phyloP scores from a whole-genome alignment of 2,888 invertebrate species.

The Ellobium chinense region DNA sequence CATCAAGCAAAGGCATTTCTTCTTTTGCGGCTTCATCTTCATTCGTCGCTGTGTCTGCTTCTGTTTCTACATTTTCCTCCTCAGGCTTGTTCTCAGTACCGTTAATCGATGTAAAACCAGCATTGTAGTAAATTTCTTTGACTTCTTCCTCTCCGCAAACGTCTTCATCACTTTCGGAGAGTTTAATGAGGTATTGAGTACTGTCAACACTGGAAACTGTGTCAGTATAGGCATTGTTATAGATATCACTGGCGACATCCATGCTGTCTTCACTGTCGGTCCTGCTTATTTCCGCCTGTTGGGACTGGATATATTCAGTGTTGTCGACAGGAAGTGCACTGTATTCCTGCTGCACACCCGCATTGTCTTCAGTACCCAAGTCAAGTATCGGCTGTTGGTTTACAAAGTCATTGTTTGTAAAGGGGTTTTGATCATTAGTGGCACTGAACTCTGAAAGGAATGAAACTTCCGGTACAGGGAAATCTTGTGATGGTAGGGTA shows the following conservation, averaged over 20 bases:
- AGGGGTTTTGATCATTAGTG: not conserved
- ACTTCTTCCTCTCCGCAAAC: not conserved
- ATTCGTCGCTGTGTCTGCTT: not conserved
- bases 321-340: too few species aligned
- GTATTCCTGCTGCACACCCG: too few species aligned
- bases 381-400: too few species aligned
- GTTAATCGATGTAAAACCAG: not conserved
- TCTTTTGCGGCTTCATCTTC: slow-evolving; percentile 10
- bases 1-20: not conserved
- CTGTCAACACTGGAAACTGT: slow-evolving; percentile 50
- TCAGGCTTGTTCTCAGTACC: slow-evolving; percentile 11
- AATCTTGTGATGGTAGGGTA: not conserved
- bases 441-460: not conserved
- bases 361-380: not conserved
- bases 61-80: not conserved
- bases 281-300: not conserved
- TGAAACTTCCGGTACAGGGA: too few species aligned
- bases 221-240: slow-evolving; percentile 50
- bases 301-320: not conserved
- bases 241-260: not conserved
- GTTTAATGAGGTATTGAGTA: slow-evolving; percentile 39
- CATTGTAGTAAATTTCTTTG: not conserved
- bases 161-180: slow-evolving; percentile 1
- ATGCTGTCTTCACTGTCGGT: not conserved
- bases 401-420: too few species aligned